These are phyloP conservation scores for Sialis lutaria DNA, from an alignment of 2,888 invertebrate genomes.

Conservation along the genomic window DNA sequence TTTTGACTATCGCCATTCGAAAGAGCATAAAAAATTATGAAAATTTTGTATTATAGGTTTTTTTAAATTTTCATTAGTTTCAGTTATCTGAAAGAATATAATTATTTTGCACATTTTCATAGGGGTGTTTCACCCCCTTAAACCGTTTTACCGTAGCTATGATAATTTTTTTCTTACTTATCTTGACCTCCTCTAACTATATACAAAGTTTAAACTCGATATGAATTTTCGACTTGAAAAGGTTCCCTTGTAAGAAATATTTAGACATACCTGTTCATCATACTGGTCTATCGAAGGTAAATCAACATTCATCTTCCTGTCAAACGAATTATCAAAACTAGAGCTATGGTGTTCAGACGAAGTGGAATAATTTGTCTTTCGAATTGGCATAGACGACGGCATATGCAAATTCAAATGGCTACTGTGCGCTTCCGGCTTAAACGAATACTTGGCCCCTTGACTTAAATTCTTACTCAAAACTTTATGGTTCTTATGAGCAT, in stretches of 20 bases:
- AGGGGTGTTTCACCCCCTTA: too few relatives aligned
- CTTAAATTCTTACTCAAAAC: neutral
- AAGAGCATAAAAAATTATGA: too few relatives aligned
- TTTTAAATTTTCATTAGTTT: too few relatives aligned
- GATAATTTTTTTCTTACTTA: too few relatives aligned
- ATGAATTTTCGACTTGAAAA: too few relatives aligned
- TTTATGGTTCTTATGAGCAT: neutral
- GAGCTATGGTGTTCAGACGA: slow-evolving; percentile 4
- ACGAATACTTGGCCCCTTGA: slow-evolving; percentile 9
- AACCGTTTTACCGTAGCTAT: neutral
- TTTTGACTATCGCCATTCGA: too few relatives aligned
- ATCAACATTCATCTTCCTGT: slow-evolving; percentile 15
- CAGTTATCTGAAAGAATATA: too few relatives aligned
- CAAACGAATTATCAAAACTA: slow-evolving; percentile 10
- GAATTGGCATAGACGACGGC: neutral
- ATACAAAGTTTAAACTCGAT: too few relatives aligned
- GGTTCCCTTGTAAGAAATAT: too few relatives aligned
- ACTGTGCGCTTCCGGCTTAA: slow-evolving; percentile 20
- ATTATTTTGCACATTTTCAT: too few relatives aligned
- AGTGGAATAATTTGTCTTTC: neutral
- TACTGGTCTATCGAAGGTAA: slow-evolving; percentile 16
- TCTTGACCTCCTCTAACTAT: too few relatives aligned
- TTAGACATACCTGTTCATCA: slow-evolving; percentile 16
- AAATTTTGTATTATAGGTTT: too few relatives aligned
- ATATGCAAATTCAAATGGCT: slow-evolving; percentile 3